Evolutionary conservation across 2,888 invertebrate genomes (phyloP), one percentile per base, ranked within the genome.

Genomic region (Ischnura elegans): DNA sequence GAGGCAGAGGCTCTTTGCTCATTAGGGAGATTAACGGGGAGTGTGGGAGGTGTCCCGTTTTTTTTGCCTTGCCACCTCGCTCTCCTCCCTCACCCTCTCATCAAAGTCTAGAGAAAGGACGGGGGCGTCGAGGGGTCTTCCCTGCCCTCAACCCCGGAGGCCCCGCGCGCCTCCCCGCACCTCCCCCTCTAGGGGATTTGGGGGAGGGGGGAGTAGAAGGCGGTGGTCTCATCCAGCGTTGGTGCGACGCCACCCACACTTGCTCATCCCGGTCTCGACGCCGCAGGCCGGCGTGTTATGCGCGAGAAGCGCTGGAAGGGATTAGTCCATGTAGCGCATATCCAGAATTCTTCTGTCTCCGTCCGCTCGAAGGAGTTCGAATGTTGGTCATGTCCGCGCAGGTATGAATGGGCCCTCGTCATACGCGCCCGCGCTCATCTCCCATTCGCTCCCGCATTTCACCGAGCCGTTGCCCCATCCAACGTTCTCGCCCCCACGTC

Each of bases 11-110:
- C 86, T 43, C 46, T 51, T 51, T 36, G 51, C 51, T 87, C 87
- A 36, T 87, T 87, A 47, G 87, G 87, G 87, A 87, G 87, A 87
- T 87, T 87, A 87, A 87, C 42, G 51, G 87, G 87, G 13, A 21
- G 51, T 36, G 87, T 13, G 25, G 25, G 61, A 61, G 25, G 25
- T 29, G 76, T 76, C 76, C 76, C 76, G 29, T 87, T 47, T 87
- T 87, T 51, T n/a, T n/a, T n/a, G n/a, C n/a, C n/a, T n/a, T 51
- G 51, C 51, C 51, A 13, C 36, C 76, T 25, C 61, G n/a, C 76
- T 36, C 76, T 25, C 25, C 76, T 36, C 47, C 55, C 55, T n/a
- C 61, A n/a, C 61, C 61, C 61, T n/a, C 61, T 21, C 61, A 25
- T 61, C 61, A 61, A 21, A 61, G 25, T 25, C 61, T 6, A 21